phyloP scores from a whole-genome alignment of 2,113 vertebrate species.

The Datnioides undecimradiatus region DNA sequence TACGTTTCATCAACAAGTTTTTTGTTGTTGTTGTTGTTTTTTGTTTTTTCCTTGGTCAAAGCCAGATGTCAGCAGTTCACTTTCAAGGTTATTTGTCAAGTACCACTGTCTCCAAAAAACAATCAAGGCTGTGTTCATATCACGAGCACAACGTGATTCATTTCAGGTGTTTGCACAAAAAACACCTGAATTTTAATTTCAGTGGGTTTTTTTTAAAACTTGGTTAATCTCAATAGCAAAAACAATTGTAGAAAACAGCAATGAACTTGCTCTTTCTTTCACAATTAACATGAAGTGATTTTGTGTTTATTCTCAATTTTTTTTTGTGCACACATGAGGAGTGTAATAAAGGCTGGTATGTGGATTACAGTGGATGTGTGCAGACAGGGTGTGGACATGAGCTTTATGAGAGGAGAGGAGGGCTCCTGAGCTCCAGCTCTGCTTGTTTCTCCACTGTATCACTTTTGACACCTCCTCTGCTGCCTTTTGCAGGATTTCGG shows the following conservation, averaged over 20 bases:
- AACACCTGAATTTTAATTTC: neutral
- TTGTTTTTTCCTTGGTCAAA: conserved; percentile 30
- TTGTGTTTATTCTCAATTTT: neutral
- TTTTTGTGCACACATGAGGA: too few relatives aligned
- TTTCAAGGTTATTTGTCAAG: conserved; percentile 68
- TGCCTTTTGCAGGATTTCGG: conserved; percentile 83
- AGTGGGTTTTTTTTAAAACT: neutral
- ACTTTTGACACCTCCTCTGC: conserved; percentile 82
- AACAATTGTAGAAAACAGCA: neutral
- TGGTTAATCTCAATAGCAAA: neutral
- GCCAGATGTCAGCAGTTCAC: conserved; percentile 47
- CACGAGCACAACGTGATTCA: too few relatives aligned
- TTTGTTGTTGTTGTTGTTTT: conserved; percentile 11
- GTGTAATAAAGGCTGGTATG: conserved; percentile 38
- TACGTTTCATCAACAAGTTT: neutral
- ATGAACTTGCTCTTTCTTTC: neutral
- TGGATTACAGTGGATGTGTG: conserved; percentile 68
- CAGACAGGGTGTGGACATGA: conserved; percentile 76
- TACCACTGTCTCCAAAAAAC: neutral
- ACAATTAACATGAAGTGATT: neutral
- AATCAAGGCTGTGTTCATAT: neutral
- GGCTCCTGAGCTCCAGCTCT: conserved; percentile 52
- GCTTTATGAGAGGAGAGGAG: conserved; percentile 45
- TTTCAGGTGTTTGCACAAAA: neutral
- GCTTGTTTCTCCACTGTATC: conserved; percentile 73